These are phyloP conservation scores for Diglossa cyanea DNA, from an alignment of 2,797 vertebrate genomes.

Conservation along the genomic window DNA sequence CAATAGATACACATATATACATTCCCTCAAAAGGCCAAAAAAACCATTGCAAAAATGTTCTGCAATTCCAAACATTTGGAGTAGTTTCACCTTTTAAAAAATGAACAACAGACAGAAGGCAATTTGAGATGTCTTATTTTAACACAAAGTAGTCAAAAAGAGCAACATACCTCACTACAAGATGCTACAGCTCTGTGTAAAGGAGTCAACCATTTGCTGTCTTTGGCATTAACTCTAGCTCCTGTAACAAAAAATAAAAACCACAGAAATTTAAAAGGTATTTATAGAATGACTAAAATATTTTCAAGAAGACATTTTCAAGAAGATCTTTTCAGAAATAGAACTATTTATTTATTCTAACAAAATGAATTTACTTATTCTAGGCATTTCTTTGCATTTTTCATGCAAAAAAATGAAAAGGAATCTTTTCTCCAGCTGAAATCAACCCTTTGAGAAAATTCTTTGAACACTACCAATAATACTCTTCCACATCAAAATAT, in stretches of 20 bases:
- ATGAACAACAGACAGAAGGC: background rate
- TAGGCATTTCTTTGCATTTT: background rate
- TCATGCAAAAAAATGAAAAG: background rate
- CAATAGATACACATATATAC: background rate
- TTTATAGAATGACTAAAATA: background rate
- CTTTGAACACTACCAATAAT: background rate
- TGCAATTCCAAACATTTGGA: background rate
- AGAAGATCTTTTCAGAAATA: background rate
- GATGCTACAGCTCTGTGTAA: constrained; percentile 97
- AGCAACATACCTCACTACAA: constrained; percentile 91
- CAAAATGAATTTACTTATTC: background rate
- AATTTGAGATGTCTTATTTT: background rate
- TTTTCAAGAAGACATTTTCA: background rate
- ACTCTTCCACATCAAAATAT: background rate
- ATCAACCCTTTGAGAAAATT: background rate
- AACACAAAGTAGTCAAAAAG: background rate
- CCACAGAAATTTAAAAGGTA: constrained; percentile 39
- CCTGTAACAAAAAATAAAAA: constrained; percentile 79
- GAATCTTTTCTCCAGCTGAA: background rate
- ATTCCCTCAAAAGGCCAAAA: background rate
- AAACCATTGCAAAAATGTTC: background rate
- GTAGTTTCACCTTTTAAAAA: background rate
- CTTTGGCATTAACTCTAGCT: constrained; percentile 99
- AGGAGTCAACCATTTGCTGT: constrained; percentile 99
- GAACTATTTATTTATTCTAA: background rate